Evolutionary conservation across 2,797 vertebrate species (phyloP).

Genomic region (Erethizon dorsatum): DNA sequence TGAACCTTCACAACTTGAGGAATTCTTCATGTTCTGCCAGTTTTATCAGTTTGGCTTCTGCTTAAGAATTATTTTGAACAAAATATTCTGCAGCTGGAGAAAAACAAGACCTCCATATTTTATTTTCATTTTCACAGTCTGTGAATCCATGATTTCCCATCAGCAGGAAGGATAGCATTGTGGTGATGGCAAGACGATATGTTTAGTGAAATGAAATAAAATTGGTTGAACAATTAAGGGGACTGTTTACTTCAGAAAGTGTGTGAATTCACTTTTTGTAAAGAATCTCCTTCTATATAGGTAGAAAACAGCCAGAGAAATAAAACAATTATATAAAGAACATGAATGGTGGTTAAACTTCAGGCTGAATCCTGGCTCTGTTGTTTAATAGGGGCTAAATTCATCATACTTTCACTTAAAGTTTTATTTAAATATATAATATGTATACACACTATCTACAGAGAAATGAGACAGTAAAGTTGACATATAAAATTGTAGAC

Average conservation of each 20-base stretch:
- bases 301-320: not conserved
- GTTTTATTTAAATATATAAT: not conserved
- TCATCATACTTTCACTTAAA: not conserved
- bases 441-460: not conserved
- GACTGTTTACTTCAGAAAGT: not conserved
- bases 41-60: not conserved
- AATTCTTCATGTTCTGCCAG: not conserved
- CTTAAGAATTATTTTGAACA: not conserved
- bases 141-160: not conserved
- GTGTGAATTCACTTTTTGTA: not conserved
- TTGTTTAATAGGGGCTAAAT: not conserved
- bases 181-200: not conserved
- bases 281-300: not conserved
- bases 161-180: not conserved
- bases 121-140: not conserved
- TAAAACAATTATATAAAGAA: not conserved
- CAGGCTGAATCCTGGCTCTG: not conserved
- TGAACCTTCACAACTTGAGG: not conserved
- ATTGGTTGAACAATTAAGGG: not conserved
- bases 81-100: not conserved
- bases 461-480: not conserved
- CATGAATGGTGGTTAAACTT: not conserved
- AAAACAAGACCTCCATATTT: not conserved
- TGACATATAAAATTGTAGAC: not conserved
- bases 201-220: not conserved